Evolutionary conservation across 2,888 invertebrate species (phyloP), one percentile per base, ranked within the genome.

Genomic region (Vesta saturnalis): DNA sequence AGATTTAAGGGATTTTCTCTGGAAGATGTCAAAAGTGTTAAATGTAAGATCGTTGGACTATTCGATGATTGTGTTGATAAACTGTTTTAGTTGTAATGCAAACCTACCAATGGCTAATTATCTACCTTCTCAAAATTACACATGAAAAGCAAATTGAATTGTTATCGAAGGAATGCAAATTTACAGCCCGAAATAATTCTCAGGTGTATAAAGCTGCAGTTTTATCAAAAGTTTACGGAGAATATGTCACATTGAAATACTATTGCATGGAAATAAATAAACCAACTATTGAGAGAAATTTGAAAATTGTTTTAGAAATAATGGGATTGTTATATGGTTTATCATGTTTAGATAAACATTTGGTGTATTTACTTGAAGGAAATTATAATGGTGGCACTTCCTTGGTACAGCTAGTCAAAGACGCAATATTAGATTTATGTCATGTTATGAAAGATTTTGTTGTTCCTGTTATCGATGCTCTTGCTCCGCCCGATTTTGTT

Each of bases 401-500:
- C 22, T 86, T 91, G 74, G 88, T 91, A 0, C 82, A 87, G 55
- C 78, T 90, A 56, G 83, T 96, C 21, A 87, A 93, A 54, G 87
- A 89, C 16, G 89, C 90, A 0, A 87, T 95, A 16, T 80, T 94
- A 72, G 85, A 87, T 57, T 83, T 92, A 71, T 96, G 95, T 80
- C 81, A 80, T 0, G 86, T 87, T 14, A 77, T 96, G n/a, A 93
- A 93, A 83, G 86, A 89, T 8, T 92, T 95, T 43, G 87, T 92
- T 0, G 90, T 96, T 0, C 85, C 90, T 1, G 87, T 96, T 1
- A 93, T 92, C 1, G 97, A 97, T 82, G 92, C 92, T 22, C 86
- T 97, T 21, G 93, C 96, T 1, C 95, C 95, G 0, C 93, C 96
- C 0, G 97, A 97, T 85, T 96, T 93, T 81, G 90, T 95, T 35